Percentiles rank a stretch among this genome's conserved stretches.
Evolutionary conservation across 2,113 vertebrate genomes (phyloP).

Genomic region (Neopipo cinnamomea): DNA sequence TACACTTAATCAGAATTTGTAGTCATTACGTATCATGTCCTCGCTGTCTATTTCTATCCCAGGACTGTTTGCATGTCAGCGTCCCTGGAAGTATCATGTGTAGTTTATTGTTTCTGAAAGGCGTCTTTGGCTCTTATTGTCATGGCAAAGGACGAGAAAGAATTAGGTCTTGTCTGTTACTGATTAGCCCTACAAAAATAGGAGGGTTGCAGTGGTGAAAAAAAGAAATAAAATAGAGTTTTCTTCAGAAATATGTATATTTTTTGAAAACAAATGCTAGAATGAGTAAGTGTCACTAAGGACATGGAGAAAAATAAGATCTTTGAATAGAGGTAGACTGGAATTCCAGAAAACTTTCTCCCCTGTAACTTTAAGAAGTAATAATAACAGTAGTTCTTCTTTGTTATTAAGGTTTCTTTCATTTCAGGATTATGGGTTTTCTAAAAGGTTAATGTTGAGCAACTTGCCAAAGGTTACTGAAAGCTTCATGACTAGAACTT

Average conservation of each 20-base stretch:
- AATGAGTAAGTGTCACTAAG: neutral
- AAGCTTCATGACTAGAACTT: neutral
- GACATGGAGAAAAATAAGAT: neutral
- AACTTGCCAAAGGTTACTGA: conserved; percentile 23
- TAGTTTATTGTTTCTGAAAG: conserved; percentile 29
- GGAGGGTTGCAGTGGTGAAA: neutral
- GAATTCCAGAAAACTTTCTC: neutral
- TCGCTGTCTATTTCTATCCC: neutral
- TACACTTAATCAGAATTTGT: neutral
- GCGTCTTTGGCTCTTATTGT: neutral
- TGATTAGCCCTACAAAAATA: conserved; percentile 40
- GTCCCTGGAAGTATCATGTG: conserved; percentile 7
- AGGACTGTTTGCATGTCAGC: conserved; percentile 2
- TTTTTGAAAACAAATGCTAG: conserved; percentile 6
- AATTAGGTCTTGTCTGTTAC: conserved; percentile 9
- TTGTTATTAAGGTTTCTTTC: conserved; percentile 6
- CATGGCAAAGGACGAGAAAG: neutral
- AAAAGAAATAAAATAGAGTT: neutral
- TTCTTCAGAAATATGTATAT: neutral
- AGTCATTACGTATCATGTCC: neutral
- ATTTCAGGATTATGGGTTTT: conserved; percentile 27
- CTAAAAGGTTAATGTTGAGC: neutral
- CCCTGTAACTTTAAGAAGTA: neutral
- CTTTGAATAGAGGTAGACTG: neutral
- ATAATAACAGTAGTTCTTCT: conserved; percentile 5